These are phyloP conservation scores for Enteromius anoplus DNA, from an alignment of 2,797 vertebrate species.

Conservation along the genomic window DNA sequence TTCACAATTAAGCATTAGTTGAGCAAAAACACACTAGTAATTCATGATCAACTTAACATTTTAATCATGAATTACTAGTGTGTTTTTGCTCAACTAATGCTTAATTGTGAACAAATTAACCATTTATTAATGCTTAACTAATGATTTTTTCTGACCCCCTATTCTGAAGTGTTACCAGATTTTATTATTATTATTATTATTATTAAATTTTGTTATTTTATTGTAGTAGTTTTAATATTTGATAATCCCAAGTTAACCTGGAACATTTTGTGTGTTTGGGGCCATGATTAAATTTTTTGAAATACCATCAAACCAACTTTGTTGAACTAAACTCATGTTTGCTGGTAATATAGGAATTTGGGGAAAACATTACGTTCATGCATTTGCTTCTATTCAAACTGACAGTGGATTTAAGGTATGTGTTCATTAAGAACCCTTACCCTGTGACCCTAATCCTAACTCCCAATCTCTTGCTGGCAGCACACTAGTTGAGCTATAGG, in stretches of 20 bases:
- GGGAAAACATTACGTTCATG: not conserved
- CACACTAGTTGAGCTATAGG: not conserved
- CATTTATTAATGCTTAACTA: no score
- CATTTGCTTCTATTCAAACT: not conserved
- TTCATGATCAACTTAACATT: no score
- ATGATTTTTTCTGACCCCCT: no score
- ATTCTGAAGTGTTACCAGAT: no score
- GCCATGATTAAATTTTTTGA: not conserved
- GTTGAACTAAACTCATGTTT: conserved; percentile 2
- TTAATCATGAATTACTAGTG: no score
- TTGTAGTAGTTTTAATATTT: not conserved
- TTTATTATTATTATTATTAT: not conserved
- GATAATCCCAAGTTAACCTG: not conserved
- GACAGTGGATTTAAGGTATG: not conserved
- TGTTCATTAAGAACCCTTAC: not conserved
- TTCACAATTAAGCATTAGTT: no score
- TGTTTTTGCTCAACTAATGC: no score
- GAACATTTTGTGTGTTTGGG: not conserved
- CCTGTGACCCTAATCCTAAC: no score
- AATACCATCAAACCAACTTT: conserved; percentile 8
- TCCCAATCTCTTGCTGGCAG: not conserved
- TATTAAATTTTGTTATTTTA: not conserved
- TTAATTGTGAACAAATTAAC: no score
- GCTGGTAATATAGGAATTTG: not conserved
- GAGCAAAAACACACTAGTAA: no score